phyloP scores from a whole-genome alignment of 1,140 invertebrate species.

The Charaxes varanes region DNA sequence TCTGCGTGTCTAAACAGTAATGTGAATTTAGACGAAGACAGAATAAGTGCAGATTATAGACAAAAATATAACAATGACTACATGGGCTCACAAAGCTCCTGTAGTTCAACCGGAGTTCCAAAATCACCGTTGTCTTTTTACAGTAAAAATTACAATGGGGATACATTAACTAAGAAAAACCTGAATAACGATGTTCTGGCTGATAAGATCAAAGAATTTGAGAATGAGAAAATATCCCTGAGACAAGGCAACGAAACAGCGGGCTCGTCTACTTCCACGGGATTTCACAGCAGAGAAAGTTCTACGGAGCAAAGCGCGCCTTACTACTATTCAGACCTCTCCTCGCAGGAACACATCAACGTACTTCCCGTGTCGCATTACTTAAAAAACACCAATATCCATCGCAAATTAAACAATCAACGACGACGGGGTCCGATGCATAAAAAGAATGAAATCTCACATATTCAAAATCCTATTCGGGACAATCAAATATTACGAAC shows the following conservation, averaged over 20 bases:
- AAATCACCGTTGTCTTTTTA: conserved; percentile 68
- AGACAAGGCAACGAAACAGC: conserved; percentile 43
- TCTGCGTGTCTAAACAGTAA: conserved; percentile 28
- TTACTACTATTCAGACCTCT: conserved; percentile 92
- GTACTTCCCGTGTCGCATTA: conserved; percentile 57
- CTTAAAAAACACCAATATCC: conserved; percentile 68
- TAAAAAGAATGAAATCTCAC: conserved; percentile 83
- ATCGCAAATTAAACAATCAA: conserved; percentile 81
- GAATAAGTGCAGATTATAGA: conserved; percentile 18
- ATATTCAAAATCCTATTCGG: conserved; percentile 86
- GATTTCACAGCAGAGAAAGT: conserved; percentile 71
- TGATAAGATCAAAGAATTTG: conserved; percentile 69
- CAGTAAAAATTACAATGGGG: conserved; percentile 60
- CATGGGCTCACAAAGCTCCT: conserved; percentile 49
- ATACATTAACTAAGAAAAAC: conserved; percentile 52
- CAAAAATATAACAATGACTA: conserved; percentile 32
- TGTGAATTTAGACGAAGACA: conserved; percentile 17
- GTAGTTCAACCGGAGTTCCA: conserved; percentile 41
- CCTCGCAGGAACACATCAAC: conserved; percentile 72
- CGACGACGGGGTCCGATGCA: conserved; percentile 71
- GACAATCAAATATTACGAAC: conserved; percentile 48
- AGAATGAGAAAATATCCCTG: conserved; percentile 49
- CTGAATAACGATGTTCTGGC: conserved; percentile 48
- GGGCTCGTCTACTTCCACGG: conserved; percentile 44
- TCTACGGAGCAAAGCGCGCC: conserved; percentile 80